Percentiles rank a stretch among this genome's conserved stretches.
Conservation (phyloP, 2,113 vertebrate genomes). For the Oxyruncus cristatus region DNA sequence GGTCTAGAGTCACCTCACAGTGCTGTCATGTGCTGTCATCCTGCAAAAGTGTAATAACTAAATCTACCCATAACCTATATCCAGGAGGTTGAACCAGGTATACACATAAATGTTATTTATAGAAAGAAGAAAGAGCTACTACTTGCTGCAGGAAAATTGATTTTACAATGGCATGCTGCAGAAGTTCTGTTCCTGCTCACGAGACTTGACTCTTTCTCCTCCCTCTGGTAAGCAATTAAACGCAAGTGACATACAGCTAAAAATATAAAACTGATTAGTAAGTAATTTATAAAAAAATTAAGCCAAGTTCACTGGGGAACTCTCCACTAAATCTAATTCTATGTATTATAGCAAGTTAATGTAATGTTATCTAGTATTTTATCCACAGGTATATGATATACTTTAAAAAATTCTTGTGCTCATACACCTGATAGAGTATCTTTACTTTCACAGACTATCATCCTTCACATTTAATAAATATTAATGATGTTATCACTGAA, state of each 20-base stretch:
- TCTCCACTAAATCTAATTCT: not conserved
- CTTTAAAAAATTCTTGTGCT: not conserved
- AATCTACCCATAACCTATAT: not conserved
- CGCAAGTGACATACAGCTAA: conserved; percentile 15
- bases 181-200: not conserved
- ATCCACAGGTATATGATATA: not conserved
- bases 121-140: not conserved
- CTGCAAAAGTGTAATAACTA: not conserved
- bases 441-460: not conserved
- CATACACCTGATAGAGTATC: not conserved
- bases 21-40: not conserved
- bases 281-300: conserved; percentile 26
- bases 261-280: conserved; percentile 53
- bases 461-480: not conserved
- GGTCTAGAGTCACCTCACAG: fast-evolving
- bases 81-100: not conserved
- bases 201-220: conserved; percentile 14
- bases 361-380: not conserved
- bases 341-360: not conserved
- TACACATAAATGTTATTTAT: conserved; percentile 3
- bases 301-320: conserved; percentile 24
- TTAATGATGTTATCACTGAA: not conserved
- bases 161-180: not conserved
- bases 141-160: not conserved
- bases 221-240: conserved; percentile 27